A percentile compares a stretch with the other conserved stretches of the same genome.
phyloP scores from a whole-genome alignment of 2,888 invertebrate genomes.

The Harmothoe impar region DNA sequence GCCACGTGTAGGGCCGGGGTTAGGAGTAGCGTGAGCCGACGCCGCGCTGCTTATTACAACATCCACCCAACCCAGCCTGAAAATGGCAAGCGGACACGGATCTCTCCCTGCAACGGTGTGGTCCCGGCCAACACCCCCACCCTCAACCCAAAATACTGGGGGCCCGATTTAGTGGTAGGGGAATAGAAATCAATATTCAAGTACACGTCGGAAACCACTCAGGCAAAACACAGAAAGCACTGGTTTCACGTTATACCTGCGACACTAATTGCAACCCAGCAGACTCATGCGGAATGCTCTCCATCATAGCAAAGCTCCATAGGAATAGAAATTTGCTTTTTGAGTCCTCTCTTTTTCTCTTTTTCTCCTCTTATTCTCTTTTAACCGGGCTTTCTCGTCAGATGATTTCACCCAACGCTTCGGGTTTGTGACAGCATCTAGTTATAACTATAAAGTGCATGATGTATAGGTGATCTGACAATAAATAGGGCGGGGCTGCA shows the following conservation, averaged over 20 bases:
- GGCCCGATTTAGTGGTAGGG: slow-evolving; percentile 10
- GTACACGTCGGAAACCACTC: slow-evolving; percentile 8
- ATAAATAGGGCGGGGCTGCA: no score
- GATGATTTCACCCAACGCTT: no score
- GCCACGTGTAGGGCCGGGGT: slow-evolving; percentile 16
- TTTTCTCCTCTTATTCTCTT: not conserved
- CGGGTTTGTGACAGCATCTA: no score
- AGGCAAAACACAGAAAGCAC: slow-evolving; percentile 21
- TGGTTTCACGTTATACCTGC: slow-evolving; percentile 43
- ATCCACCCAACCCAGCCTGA: not conserved
- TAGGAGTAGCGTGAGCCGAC: slow-evolving; percentile 26
- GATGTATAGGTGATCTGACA: no score
- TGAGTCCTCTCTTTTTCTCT: not conserved
- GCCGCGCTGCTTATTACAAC: slow-evolving; percentile 11
- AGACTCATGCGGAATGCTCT: not conserved
- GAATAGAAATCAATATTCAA: slow-evolving; percentile 50
- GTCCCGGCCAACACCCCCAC: slow-evolving; percentile 1
- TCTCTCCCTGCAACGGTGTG: not conserved
- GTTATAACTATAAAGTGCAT: no score
- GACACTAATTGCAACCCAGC: slow-evolving; percentile 36
- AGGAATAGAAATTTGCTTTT: not conserved
- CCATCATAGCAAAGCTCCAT: not conserved
- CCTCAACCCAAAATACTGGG: not conserved
- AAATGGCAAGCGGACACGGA: slow-evolving; percentile 49
- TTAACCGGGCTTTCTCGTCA: no score